Percentiles rank a stretch among this genome's conserved stretches.
These are phyloP conservation scores for Abrostola tripartita DNA, from an alignment of 2,888 invertebrate species.

Conservation along the genomic window DNA sequence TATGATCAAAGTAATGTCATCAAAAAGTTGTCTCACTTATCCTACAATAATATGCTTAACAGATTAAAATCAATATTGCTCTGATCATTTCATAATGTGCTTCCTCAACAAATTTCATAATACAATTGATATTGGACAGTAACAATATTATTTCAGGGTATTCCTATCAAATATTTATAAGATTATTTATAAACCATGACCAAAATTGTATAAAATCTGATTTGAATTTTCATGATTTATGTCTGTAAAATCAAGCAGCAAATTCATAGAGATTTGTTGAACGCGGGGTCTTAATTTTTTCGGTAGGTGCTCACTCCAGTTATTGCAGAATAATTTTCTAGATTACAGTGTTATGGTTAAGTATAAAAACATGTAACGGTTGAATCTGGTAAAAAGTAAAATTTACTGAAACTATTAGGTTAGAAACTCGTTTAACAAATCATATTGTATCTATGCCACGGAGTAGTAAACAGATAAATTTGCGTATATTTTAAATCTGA, in stretches of 20 bases:
- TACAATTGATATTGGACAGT: not conserved
- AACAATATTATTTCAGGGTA: constrained; percentile 41
- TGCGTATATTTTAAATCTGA: not conserved
- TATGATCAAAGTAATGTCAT: not conserved
- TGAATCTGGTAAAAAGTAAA: no score
- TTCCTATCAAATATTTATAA: constrained; percentile 17
- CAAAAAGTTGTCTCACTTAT: no score
- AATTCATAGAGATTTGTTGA: not conserved
- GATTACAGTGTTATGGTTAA: no score
- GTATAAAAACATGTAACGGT: no score
- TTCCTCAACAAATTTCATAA: not conserved
- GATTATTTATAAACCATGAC: constrained; percentile 34
- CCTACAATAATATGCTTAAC: no score
- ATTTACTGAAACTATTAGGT: no score
- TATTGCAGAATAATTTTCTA: no score
- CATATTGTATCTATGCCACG: not conserved
- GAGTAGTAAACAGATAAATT: not conserved
- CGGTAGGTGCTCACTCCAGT: not conserved
- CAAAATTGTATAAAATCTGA: constrained; percentile 17
- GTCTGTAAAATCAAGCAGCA: not conserved
- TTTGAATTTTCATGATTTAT: constrained; percentile 20
- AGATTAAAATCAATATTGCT: no score
- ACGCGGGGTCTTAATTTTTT: not conserved
- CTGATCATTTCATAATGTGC: no score
- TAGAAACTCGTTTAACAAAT: not conserved